A percentile compares a stretch with the other conserved stretches of the same genome.
phyloP scores from a whole-genome alignment of 2,888 invertebrate genomes.

The Spodoptera exigua region DNA sequence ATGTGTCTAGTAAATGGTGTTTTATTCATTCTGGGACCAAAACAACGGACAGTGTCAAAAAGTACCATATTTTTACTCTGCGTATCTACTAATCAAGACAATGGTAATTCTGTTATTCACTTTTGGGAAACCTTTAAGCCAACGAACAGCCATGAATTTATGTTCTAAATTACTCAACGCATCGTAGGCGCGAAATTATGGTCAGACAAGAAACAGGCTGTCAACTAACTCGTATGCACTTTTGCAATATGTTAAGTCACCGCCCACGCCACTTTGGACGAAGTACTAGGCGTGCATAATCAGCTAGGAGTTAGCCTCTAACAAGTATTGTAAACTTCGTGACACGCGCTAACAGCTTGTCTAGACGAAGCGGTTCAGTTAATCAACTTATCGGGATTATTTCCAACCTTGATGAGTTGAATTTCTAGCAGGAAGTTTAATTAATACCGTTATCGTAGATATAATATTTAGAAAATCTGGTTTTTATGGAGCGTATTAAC shows the following conservation, averaged over 20 bases:
- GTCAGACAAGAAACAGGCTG: constrained; percentile 11
- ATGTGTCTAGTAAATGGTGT: too few relatives aligned
- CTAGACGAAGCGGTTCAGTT: constrained; percentile 24
- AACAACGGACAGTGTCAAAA: too few relatives aligned
- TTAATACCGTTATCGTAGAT: constrained; percentile 19
- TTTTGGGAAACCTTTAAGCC: neutral
- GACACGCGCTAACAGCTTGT: constrained; percentile 34
- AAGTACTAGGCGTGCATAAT: constrained; percentile 44
- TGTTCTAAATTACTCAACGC: constrained; percentile 14
- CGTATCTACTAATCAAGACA: too few relatives aligned
- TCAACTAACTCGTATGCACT: constrained; percentile 27
- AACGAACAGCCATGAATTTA: neutral
- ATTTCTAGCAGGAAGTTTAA: constrained; percentile 39
- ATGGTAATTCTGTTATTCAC: too few relatives aligned
- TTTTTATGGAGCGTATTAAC: too few relatives aligned
- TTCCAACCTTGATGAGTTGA: constrained; percentile 35
- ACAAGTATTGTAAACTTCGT: constrained; percentile 34
- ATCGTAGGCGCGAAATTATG: constrained; percentile 24
- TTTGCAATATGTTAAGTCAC: constrained; percentile 29
- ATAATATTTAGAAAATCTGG: too few relatives aligned
- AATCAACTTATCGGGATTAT: constrained; percentile 39
- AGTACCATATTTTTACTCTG: too few relatives aligned
- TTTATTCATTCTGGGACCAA: too few relatives aligned
- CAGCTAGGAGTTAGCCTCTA: constrained; percentile 32
- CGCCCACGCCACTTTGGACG: constrained; percentile 32